Evolutionary conservation across 2,797 vertebrate species (phyloP).

Genomic region (Meda fulgida): DNA sequence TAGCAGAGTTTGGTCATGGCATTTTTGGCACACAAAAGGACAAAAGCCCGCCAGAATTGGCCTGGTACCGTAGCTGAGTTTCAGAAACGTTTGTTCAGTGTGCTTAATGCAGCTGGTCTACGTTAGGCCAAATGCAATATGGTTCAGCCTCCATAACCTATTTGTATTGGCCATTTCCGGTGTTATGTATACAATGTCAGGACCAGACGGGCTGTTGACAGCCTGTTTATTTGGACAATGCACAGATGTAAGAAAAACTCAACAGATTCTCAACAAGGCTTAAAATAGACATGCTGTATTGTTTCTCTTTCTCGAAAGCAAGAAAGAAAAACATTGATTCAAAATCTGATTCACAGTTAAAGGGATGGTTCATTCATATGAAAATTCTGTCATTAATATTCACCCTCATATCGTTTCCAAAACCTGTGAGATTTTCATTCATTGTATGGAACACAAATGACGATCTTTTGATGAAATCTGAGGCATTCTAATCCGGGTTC

Average conservation of each 20-base stretch:
- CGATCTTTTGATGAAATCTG: too few relatives aligned
- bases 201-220: constrained; percentile 52
- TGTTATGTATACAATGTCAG: constrained; percentile 38
- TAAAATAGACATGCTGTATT: constrained; percentile 3
- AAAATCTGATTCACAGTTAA: neutral
- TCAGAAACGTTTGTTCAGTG: neutral
- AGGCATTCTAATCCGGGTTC: too few relatives aligned
- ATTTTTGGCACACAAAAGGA: neutral
- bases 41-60: neutral
- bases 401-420: too few relatives aligned
- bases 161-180: constrained; percentile 40
- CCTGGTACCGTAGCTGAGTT: constrained; percentile 12
- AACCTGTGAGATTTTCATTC: too few relatives aligned
- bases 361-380: too few relatives aligned
- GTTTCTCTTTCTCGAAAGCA: neutral
- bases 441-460: too few relatives aligned
- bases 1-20: neutral
- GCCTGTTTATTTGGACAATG: constrained; percentile 59
- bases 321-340: neutral
- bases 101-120: constrained; percentile 45
- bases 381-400: too few relatives aligned
- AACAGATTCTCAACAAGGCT: constrained; percentile 28
- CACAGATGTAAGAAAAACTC: constrained; percentile 49
- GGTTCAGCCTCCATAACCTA: constrained; percentile 37
- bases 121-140: constrained; percentile 27